phyloP scores from a whole-genome alignment of 2,888 invertebrate species.

The Habroteleia sp. region DNA sequence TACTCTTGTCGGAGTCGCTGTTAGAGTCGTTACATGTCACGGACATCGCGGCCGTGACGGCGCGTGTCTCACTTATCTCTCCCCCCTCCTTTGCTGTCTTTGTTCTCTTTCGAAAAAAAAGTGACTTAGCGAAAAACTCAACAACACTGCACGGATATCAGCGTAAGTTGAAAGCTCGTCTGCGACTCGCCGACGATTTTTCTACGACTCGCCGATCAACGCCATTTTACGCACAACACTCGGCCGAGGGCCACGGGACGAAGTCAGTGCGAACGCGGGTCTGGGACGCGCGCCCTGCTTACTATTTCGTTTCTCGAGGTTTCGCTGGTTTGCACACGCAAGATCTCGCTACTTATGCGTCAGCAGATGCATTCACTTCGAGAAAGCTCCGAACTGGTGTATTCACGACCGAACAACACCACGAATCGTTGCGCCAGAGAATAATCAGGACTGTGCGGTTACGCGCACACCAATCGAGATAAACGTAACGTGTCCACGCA shows the following conservation, averaged over 20 bases:
- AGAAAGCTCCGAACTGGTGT: slow-evolving; percentile 8
- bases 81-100: slow-evolving; percentile 4
- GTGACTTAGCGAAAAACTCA: not conserved
- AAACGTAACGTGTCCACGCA: slow-evolving; percentile 48
- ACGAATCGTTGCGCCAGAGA: slow-evolving; percentile 27
- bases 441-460: slow-evolving; percentile 18
- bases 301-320: not conserved
- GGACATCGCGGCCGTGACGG: slow-evolving; percentile 72
- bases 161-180: not conserved
- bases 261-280: not conserved
- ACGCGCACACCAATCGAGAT: slow-evolving; percentile 32
- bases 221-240: slow-evolving; percentile 75
- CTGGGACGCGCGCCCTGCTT: slow-evolving; percentile 10
- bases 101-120: slow-evolving; percentile 11
- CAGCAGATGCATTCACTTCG: slow-evolving; percentile 6
- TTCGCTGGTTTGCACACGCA: not conserved
- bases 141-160: not conserved
- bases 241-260: slow-evolving; percentile 4
- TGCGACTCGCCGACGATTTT: slow-evolving; percentile 49
- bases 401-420: slow-evolving; percentile 16
- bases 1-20: slow-evolving; percentile 15
- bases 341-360: too few species aligned
- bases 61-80: slow-evolving; percentile 16
- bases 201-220: slow-evolving; percentile 72
- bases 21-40: slow-evolving; percentile 65